These are phyloP conservation scores for Vimba vimba DNA, from an alignment of 2,113 vertebrate genomes.

Conservation along the genomic window DNA sequence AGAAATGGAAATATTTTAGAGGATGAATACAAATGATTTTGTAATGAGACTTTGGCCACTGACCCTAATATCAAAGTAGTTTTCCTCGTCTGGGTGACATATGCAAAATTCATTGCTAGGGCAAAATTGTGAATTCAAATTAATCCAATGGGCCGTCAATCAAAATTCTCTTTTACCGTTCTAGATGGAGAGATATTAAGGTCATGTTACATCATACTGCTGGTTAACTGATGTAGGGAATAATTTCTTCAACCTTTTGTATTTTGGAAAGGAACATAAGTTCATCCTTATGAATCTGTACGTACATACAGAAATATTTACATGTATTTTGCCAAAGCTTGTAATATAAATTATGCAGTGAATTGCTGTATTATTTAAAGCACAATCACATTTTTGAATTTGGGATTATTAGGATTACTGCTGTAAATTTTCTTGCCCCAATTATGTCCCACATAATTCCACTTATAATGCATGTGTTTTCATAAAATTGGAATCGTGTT, in stretches of 20 bases:
- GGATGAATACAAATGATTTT: slow-evolving; percentile 18
- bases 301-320: neutral
- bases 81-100: neutral
- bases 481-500: neutral
- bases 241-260: neutral
- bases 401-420: slow-evolving; percentile 9
- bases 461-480: slow-evolving; percentile 13
- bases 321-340: slow-evolving; percentile 1
- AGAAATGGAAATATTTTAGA: neutral
- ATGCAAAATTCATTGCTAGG: slow-evolving; percentile 19
- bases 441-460: neutral
- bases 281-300: neutral
- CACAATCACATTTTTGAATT: neutral
- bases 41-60: slow-evolving; percentile 23
- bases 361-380: slow-evolving; percentile 20
- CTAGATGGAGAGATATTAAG: neutral
- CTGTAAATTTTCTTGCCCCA: neutral
- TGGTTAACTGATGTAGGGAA: neutral
- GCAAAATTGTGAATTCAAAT: slow-evolving; percentile 14
- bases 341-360: neutral
- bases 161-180: neutral
- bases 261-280: neutral
- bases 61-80: slow-evolving; percentile 25
- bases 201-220: neutral
- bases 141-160: slow-evolving; percentile 17